A percentile compares a stretch with the other conserved stretches of the same genome.
Conservation (phyloP, 1,140 invertebrate genomes). For the Drosophila busckii region DNA sequence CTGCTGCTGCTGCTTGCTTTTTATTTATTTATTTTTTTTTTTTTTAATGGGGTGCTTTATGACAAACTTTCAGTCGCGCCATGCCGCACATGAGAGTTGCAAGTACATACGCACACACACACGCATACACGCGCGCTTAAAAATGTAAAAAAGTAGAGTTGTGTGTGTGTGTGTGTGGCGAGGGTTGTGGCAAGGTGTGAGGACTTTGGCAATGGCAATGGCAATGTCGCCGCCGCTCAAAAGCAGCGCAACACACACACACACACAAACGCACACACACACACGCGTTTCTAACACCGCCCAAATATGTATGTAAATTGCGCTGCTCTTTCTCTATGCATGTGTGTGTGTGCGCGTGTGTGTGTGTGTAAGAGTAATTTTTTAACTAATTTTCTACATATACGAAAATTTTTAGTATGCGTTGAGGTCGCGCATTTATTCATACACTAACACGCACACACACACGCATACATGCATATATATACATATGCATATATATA, state of each 20-base stretch:
- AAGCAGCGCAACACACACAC: too few relatives aligned
- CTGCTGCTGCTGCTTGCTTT: conserved; percentile 7
- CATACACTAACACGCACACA: conserved; percentile 1
- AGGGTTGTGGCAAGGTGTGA: conserved; percentile 3
- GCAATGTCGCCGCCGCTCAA: too few relatives aligned
- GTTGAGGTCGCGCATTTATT: conserved; percentile 35
- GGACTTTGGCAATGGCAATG: conserved; percentile 2
- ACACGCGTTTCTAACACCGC: conserved; percentile 76
- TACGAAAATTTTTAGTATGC: conserved; percentile 78
- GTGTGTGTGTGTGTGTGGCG: conserved; percentile 18
- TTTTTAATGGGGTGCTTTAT: conserved; percentile 78
- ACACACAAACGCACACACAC: too few relatives aligned
- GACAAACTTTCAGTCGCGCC: conserved; percentile 71
- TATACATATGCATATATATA: conserved; percentile 11
- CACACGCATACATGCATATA: conserved; percentile 19
- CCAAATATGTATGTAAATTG: conserved; percentile 72
- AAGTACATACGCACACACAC: too few relatives aligned
- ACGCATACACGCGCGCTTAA: conserved; percentile 14
- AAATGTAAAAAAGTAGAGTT: conserved; percentile 67
- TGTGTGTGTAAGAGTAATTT: conserved; percentile 60
- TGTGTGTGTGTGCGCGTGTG: conserved; percentile 9
- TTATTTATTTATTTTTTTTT: conserved; percentile 30
- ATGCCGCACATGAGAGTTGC: conserved; percentile 47
- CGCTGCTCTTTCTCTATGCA: conserved; percentile 23
- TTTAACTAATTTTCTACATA: conserved; percentile 79